Evolutionary conservation across 2,113 vertebrate genomes (phyloP).

Genomic region (Perca fluviatilis): DNA sequence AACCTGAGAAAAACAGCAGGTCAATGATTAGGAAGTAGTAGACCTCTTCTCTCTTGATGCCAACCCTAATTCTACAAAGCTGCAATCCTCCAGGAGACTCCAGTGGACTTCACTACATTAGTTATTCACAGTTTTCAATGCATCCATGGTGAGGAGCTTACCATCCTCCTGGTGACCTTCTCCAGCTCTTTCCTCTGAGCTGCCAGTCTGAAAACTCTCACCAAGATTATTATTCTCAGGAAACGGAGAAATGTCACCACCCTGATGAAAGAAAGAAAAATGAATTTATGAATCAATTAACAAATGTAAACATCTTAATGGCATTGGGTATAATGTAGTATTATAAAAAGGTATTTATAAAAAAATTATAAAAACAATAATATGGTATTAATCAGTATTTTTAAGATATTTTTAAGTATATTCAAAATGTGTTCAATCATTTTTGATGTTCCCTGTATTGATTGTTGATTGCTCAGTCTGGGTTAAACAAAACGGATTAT

Average conservation of each 20-base stretch:
- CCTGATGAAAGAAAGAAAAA: constrained; percentile 74
- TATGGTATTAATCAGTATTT: neutral
- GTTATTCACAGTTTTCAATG: neutral
- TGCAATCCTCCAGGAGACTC: neutral
- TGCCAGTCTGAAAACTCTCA: constrained; percentile 91
- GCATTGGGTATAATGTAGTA: neutral
- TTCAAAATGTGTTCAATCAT: neutral
- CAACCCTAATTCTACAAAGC: neutral
- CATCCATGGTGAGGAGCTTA: constrained; percentile 69
- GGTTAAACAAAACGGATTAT: neutral
- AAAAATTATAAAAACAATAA: neutral
- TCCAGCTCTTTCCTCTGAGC: constrained; percentile 91
- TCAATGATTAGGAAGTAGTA: neutral
- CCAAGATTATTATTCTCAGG: constrained; percentile 90
- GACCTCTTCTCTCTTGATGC: neutral
- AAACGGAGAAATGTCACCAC: constrained; percentile 85
- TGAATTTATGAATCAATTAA: neutral
- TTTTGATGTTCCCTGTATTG: neutral
- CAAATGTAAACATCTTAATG: neutral
- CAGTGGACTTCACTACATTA: no score
- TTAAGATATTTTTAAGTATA: neutral
- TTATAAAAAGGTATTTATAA: neutral
- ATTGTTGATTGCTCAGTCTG: neutral
- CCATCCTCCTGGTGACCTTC: constrained; percentile 92
- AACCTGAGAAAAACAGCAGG: constrained; percentile 80